Percentiles rank a stretch among this genome's conserved stretches.
Evolutionary conservation across 2,888 invertebrate species (phyloP).

Genomic region (Cantharis lateralis): DNA sequence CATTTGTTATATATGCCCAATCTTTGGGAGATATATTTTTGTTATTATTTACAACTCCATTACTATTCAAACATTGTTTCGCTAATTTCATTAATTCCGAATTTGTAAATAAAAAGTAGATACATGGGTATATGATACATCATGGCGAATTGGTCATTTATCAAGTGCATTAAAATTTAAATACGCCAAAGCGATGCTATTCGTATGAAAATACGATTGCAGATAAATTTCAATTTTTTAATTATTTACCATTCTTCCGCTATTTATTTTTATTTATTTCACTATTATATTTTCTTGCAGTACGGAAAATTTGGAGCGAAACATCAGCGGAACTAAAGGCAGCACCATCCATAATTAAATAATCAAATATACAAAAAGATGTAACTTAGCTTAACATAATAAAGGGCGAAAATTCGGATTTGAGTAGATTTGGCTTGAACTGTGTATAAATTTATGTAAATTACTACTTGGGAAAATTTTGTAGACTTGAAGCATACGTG

Average conservation of each 20-base stretch:
- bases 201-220: neutral
- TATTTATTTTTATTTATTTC: neutral
- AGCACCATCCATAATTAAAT: neutral
- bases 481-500: conserved; percentile 15
- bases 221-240: neutral
- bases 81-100: neutral
- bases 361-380: neutral
- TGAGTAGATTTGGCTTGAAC: conserved; percentile 17
- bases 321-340: neutral
- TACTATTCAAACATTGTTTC: neutral
- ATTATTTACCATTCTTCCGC: neutral
- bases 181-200: neutral
- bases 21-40: neutral
- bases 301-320: neutral
- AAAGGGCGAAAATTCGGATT: neutral
- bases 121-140: neutral
- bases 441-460: conserved; percentile 28
- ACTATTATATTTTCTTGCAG: neutral
- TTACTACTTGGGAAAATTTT: conserved; percentile 25
- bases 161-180: neutral
- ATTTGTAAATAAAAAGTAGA: neutral
- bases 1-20: neutral
- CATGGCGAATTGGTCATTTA: neutral
- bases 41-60: neutral
- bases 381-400: neutral